A percentile compares a stretch with the other conserved stretches of the same genome.
These are phyloP conservation scores for Osmerus eperlanus DNA, from an alignment of 2,113 vertebrate genomes.

Conservation along the genomic window DNA sequence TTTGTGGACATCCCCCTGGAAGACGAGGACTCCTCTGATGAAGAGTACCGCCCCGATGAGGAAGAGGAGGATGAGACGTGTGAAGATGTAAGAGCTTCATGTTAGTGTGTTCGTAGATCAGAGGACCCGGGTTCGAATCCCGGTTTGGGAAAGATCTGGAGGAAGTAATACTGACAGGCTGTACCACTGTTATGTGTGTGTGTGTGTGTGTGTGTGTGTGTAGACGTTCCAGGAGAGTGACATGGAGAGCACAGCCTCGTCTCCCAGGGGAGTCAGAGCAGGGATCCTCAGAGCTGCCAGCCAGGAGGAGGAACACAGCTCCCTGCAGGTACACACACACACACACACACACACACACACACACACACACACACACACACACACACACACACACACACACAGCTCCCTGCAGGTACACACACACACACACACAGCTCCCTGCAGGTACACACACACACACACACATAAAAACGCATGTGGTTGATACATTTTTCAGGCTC, in stretches of 20 bases:
- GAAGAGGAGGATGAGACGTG: slow-evolving; percentile 95
- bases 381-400: neutral
- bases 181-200: neutral
- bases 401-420: neutral
- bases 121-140: neutral
- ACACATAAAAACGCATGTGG: neutral
- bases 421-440: neutral
- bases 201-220: slow-evolving; percentile 12
- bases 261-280: slow-evolving; percentile 78
- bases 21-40: slow-evolving; percentile 96
- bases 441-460: neutral
- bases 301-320: slow-evolving; percentile 70
- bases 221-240: slow-evolving; percentile 94
- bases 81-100: slow-evolving; percentile 70
- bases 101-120: neutral
- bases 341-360: neutral
- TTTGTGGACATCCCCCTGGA: slow-evolving; percentile 94
- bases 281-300: slow-evolving; percentile 55
- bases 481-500: too few relatives aligned
- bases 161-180: neutral
- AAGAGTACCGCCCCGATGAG: slow-evolving; percentile 92
- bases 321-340: slow-evolving; percentile 58
- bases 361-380: slow-evolving; percentile 4
- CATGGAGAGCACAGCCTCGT: slow-evolving; percentile 88
- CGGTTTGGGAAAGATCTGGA: too few relatives aligned